Evolutionary conservation across 1,140 invertebrate genomes (phyloP).

Genomic region (Euura lappo): DNA sequence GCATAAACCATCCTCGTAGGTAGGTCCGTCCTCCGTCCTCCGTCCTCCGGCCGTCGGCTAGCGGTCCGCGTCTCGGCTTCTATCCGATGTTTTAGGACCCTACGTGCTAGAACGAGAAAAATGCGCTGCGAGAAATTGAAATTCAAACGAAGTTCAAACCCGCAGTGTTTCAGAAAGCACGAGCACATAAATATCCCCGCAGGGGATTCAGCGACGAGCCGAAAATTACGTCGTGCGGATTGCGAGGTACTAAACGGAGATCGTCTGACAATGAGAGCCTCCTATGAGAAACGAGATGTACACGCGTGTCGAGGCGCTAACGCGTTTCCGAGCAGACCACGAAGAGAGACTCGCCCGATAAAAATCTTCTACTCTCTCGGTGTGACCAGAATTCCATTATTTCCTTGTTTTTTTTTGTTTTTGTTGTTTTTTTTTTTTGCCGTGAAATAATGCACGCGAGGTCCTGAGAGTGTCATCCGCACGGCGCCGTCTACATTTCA

Average conservation of each 20-base stretch:
- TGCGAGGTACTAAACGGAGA: too few species aligned
- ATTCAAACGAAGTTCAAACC: slow-evolving; percentile 26
- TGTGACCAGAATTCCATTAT: slow-evolving; percentile 56
- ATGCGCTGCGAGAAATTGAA: slow-evolving; percentile 35
- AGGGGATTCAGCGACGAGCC: too few species aligned
- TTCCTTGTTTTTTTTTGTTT: neutral
- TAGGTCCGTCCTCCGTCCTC: slow-evolving; percentile 27
- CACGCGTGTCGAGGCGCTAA: slow-evolving; percentile 37
- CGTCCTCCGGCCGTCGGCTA: slow-evolving; percentile 20
- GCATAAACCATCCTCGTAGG: slow-evolving; percentile 47
- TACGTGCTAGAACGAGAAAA: slow-evolving; percentile 45
- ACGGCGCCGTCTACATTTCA: slow-evolving; percentile 38
- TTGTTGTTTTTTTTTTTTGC: neutral
- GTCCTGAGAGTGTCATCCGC: slow-evolving; percentile 44
- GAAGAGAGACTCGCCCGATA: slow-evolving; percentile 31
- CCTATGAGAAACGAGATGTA: neutral
- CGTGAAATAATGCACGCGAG: slow-evolving; percentile 42
- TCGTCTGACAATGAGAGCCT: too few species aligned
- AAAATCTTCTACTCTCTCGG: slow-evolving; percentile 42
- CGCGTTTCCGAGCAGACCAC: slow-evolving; percentile 35
- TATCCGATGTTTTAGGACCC: neutral
- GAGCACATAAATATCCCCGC: too few species aligned
- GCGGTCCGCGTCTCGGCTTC: slow-evolving; percentile 26
- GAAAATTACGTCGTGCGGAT: too few species aligned
- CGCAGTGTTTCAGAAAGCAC: too few species aligned